These are phyloP conservation scores for western clawed frog (Xenopus tropicalis) DNA, from an alignment of 2,113 vertebrate genomes.

Conservation along the genomic window DNA sequence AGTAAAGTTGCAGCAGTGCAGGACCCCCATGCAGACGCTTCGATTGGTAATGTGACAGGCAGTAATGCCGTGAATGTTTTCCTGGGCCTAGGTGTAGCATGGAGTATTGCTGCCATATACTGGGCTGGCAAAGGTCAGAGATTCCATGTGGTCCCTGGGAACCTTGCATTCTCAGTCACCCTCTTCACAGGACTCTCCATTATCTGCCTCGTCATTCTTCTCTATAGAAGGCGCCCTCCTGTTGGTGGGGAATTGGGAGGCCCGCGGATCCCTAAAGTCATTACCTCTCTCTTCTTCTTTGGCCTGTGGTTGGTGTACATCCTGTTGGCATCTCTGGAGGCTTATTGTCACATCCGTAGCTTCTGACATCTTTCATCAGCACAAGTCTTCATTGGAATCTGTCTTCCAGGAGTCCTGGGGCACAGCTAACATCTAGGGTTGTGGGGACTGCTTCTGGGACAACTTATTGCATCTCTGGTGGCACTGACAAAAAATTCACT, in stretches of 20 bases:
- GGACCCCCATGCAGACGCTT: conserved; percentile 78
- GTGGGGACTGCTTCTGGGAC: background rate
- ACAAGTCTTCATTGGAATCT: background rate
- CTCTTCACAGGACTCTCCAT: conserved; percentile 73
- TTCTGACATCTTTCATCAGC: conserved; percentile 57
- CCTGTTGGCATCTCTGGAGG: conserved; percentile 70
- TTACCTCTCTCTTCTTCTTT: conserved; percentile 69
- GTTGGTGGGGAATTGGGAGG: conserved; percentile 74
- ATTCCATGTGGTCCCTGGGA: conserved; percentile 71
- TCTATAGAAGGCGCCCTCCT: conserved; percentile 70
- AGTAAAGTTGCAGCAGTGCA: conserved; percentile 80
- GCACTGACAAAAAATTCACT: too few relatives aligned
- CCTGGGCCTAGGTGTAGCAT: conserved; percentile 77
- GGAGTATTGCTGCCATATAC: conserved; percentile 76
- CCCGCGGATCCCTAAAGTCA: conserved; percentile 70
- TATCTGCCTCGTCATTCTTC: conserved; percentile 58
- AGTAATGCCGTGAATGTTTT: conserved; percentile 81
- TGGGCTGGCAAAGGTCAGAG: conserved; percentile 65
- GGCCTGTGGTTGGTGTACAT: conserved; percentile 75
- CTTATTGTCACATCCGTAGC: conserved; percentile 71
- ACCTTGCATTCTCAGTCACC: conserved; percentile 77
- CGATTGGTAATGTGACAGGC: conserved; percentile 79
- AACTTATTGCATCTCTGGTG: background rate
- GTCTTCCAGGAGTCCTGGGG: background rate
- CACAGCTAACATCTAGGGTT: conserved; percentile 10